Evolutionary conservation across 2,888 invertebrate genomes (phyloP).

Genomic region (Geotrupes spiniger): DNA sequence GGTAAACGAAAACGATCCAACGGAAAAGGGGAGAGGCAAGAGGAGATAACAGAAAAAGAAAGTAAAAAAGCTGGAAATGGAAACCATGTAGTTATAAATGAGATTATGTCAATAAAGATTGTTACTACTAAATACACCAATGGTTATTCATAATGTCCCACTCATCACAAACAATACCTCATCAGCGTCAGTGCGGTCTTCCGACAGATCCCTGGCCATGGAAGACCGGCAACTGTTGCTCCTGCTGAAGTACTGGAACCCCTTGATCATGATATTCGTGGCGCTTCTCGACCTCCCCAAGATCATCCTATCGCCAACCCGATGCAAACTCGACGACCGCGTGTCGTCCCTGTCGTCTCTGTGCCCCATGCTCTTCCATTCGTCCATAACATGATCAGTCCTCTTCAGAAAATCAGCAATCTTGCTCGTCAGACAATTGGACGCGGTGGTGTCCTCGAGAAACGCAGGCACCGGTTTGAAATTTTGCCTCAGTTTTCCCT

Average conservation of each 20-base stretch:
- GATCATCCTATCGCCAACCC: slow-evolving; percentile 16
- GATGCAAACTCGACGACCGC: slow-evolving; percentile 15
- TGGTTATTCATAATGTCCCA: no score
- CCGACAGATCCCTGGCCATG: slow-evolving; percentile 57
- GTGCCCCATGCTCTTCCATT: slow-evolving; percentile 74
- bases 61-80: no score
- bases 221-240: slow-evolving; percentile 54
- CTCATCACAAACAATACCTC: no score
- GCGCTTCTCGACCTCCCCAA: slow-evolving; percentile 69
- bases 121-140: no score
- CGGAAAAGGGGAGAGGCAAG: no score
- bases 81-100: no score
- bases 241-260: slow-evolving; percentile 68
- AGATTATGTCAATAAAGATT: no score
- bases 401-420: slow-evolving; percentile 77
- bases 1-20: no score
- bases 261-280: slow-evolving; percentile 80
- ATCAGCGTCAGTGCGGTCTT: slow-evolving; percentile 65
- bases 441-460: slow-evolving; percentile 72
- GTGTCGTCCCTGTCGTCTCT: slow-evolving; percentile 53
- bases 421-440: slow-evolving; percentile 70
- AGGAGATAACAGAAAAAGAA: no score
- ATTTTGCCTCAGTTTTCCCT: slow-evolving; percentile 63
- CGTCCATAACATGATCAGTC: slow-evolving; percentile 86
- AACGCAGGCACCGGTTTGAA: slow-evolving; percentile 74